Conservation (phyloP, 1,140 invertebrate genomes). For the Cydia fagiglandana region DNA sequence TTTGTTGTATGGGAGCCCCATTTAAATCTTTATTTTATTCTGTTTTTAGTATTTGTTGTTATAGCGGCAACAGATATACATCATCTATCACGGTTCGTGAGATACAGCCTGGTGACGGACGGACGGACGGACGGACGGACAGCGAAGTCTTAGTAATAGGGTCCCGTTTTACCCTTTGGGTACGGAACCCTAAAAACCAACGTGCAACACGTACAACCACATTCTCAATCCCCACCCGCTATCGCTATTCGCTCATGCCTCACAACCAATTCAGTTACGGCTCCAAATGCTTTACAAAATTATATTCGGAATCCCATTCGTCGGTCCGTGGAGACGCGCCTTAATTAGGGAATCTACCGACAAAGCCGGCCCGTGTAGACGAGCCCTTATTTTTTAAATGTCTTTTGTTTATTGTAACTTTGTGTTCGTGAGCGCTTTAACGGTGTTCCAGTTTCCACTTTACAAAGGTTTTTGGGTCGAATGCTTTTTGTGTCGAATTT, state of each 20-base stretch:
- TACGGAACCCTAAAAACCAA: too few species aligned
- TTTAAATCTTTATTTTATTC: too few species aligned
- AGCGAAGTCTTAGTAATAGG: too few species aligned
- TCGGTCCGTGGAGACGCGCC: not conserved
- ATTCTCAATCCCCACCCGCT: not conserved
- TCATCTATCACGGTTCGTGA: too few species aligned
- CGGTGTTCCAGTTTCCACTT: not conserved
- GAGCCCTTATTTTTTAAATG: not conserved
- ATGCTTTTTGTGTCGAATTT: not conserved
- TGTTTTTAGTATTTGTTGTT: too few species aligned
- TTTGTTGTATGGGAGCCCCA: too few species aligned
- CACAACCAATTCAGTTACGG: not conserved
- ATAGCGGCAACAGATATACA: too few species aligned
- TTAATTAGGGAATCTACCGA: conserved; percentile 2
- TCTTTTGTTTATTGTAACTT: conserved; percentile 12
- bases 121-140: too few species aligned
- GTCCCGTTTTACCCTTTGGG: too few species aligned
- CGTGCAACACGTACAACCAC: too few species aligned
- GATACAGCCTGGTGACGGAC: too few species aligned
- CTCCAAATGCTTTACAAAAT: conserved; percentile 1
- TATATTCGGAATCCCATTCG: conserved; percentile 15
- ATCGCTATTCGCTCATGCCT: not conserved
- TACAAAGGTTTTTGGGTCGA: not conserved
- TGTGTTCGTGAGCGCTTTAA: conserved; percentile 7
- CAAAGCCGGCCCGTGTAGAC: not conserved